Evolutionary conservation across 1,140 invertebrate species (phyloP).

Genomic region (Leptinotarsa defecta): DNA sequence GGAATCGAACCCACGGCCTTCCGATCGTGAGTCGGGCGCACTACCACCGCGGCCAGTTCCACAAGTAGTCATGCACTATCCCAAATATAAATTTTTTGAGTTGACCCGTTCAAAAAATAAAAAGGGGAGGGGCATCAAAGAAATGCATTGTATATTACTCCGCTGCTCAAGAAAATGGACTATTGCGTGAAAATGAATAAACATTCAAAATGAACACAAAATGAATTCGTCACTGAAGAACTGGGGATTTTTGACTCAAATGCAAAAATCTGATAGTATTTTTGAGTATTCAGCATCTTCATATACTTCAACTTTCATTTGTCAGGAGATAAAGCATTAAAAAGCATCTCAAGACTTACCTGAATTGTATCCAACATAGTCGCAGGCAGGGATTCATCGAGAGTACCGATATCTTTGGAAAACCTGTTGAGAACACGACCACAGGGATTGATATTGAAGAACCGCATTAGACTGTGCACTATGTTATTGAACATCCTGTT

Average conservation of each 20-base stretch:
- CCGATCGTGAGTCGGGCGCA: too few species aligned
- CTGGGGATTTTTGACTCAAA: neutral
- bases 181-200: too few species aligned
- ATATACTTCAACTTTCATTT: neutral
- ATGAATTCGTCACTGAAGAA: too few species aligned
- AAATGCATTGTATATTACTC: too few species aligned
- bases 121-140: too few species aligned
- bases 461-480: constrained; percentile 79
- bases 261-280: neutral
- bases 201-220: too few species aligned
- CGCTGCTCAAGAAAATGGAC: too few species aligned
- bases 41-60: too few species aligned
- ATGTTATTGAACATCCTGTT: constrained; percentile 83
- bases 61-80: too few species aligned
- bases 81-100: too few species aligned
- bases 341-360: constrained; percentile 61
- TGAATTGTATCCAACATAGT: constrained; percentile 74
- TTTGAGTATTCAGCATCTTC: neutral
- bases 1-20: too few species aligned
- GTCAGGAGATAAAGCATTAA: constrained; percentile 35
- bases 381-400: constrained; percentile 82
- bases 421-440: constrained; percentile 79
- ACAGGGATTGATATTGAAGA: constrained; percentile 85
- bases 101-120: too few species aligned
- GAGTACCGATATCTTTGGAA: constrained; percentile 74